These are phyloP conservation scores for Sinocyclocheilus rhinocerous DNA, from an alignment of 2,113 vertebrate species.

Conservation along the genomic window DNA sequence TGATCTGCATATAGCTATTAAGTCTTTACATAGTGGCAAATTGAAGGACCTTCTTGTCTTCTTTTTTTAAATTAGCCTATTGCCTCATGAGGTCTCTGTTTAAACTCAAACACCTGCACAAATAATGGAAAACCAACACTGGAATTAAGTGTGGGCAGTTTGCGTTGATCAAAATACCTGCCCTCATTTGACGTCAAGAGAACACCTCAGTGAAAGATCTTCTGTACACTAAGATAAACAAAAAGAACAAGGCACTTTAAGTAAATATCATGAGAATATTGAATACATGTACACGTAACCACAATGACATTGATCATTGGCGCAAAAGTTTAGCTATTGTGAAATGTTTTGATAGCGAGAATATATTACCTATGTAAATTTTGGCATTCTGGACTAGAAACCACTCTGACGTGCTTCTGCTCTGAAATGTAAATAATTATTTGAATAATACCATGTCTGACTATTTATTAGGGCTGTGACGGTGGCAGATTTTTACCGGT, in stretches of 20 bases:
- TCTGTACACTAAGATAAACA: not conserved
- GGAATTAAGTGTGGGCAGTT: constrained; percentile 23
- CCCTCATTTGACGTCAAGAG: constrained; percentile 17
- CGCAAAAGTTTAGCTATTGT: not conserved
- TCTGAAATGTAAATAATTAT: not conserved
- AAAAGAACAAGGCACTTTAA: not conserved
- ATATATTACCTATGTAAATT: constrained; percentile 11
- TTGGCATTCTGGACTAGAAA: not conserved
- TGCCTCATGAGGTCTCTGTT: no score
- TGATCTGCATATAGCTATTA: no score
- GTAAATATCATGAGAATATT: not conserved
- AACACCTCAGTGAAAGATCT: not conserved
- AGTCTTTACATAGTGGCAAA: no score
- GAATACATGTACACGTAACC: not conserved
- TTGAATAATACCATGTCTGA: not conserved
- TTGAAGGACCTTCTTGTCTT: no score
- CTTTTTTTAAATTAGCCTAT: no score
- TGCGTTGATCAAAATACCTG: constrained; percentile 22
- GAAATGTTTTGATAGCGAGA: not conserved
- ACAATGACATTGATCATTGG: not conserved
- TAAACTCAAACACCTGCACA: no score
- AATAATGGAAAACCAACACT: no score
- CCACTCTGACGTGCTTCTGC: not conserved
- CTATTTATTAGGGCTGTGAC: not conserved
- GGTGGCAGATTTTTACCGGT: no score